Conservation (phyloP, 2,888 invertebrate species). For the Chymomyza fuscimana region DNA sequence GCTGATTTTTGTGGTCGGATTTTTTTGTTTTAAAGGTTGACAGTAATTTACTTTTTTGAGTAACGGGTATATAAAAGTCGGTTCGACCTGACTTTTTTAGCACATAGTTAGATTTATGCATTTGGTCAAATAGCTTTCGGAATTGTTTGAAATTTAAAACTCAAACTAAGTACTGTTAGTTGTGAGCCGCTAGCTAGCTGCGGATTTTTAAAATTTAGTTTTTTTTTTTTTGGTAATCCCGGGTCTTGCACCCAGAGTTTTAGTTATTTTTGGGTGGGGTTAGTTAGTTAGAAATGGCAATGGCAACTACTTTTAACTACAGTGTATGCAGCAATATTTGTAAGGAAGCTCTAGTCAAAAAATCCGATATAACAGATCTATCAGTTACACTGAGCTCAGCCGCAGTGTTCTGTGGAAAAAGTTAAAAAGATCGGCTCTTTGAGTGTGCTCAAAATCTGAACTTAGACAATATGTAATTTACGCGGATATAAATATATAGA, state of each 20-base stretch:
- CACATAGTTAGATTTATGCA: background rate
- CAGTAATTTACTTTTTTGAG: too few relatives aligned
- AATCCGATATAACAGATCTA: slow-evolving; percentile 1
- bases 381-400: background rate
- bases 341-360: background rate
- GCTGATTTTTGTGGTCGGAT: too few relatives aligned
- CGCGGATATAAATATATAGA: too few relatives aligned
- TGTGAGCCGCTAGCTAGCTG: slow-evolving; percentile 11
- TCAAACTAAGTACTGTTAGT: background rate
- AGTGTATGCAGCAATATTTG: background rate
- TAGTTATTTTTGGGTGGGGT: slow-evolving; percentile 22
- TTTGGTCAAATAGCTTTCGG: slow-evolving; percentile 18
- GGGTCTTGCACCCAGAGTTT: slow-evolving; percentile 6
- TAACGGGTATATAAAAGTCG: too few relatives aligned
- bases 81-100: too few relatives aligned
- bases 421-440: background rate
- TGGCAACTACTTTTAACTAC: slow-evolving; percentile 43
- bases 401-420: slow-evolving; percentile 3
- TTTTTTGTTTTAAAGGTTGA: too few relatives aligned
- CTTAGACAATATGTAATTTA: background rate
- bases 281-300: slow-evolving; percentile 44
- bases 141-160: slow-evolving; percentile 10
- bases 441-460: background rate
- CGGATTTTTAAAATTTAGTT: slow-evolving; percentile 13
- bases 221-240: slow-evolving; percentile 23